Conservation (phyloP, 2,113 vertebrate genomes). For the Sciurus niger region DNA sequence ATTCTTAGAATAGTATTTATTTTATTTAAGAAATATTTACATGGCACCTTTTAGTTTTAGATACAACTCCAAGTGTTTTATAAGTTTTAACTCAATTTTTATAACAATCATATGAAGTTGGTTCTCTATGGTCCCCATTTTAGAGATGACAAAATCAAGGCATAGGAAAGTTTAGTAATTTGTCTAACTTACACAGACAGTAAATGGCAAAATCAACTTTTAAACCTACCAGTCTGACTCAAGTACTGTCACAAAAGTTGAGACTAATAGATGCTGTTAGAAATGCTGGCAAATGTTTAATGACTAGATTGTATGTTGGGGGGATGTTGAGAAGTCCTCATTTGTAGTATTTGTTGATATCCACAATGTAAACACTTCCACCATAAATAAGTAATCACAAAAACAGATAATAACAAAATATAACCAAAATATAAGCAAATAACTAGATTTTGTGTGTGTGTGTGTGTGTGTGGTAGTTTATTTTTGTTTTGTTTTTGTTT, state of each 20-base stretch:
- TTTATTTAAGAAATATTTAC: slow-evolving; percentile 29
- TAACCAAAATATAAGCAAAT: not conserved
- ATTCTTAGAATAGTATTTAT: not conserved
- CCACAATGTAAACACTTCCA: not conserved
- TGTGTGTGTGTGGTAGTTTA: too few relatives aligned
- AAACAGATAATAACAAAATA: not conserved
- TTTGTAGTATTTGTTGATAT: not conserved
- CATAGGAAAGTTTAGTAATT: not conserved
- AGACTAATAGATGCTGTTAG: not conserved
- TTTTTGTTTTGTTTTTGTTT: too few relatives aligned
- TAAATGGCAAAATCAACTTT: not conserved
- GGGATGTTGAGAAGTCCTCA: too few relatives aligned
- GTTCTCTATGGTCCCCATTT: not conserved
- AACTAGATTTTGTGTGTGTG: not conserved
- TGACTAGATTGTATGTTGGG: not conserved
- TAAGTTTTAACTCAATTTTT: not conserved
- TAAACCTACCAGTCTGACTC: not conserved
- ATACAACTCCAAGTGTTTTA: slow-evolving; percentile 1
- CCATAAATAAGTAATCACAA: not conserved
- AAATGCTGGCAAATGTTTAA: not conserved
- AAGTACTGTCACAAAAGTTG: not conserved
- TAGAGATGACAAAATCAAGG: not conserved
- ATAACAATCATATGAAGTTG: not conserved
- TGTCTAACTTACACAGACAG: not conserved
- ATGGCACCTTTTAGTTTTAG: slow-evolving; percentile 3